Evolutionary conservation across 2,888 invertebrate genomes (phyloP), one percentile per base, ranked within the genome.

Genomic region (Noctua janthe): DNA sequence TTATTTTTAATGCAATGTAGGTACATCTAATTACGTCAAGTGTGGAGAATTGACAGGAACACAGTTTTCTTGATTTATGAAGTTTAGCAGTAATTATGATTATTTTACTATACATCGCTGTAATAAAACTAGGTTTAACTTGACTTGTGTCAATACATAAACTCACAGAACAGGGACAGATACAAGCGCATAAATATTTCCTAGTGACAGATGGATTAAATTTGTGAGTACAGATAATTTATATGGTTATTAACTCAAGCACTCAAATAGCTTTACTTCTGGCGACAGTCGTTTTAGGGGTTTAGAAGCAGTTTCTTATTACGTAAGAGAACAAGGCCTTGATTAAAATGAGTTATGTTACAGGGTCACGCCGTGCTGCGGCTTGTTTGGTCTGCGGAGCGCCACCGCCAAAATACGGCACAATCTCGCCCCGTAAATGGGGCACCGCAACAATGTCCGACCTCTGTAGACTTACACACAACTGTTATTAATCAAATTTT

Each of bases 401-500:
- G 74, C 81, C 84, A 88, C 92, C 94, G 96, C 94, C 96, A 95
- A 95, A 96, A 96, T 95, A 96, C 80, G 74, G 91, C 89, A 91
- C 90, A 92, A 92, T 91, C 90, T 89, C 89, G 91, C 88, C 78
- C 88, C 90, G 89, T 92, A 96, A 94, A 95, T 95, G 94, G 96
- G 96, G 96, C 96, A 96, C 87, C 87, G 96, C 96, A 96, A 97
- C 96, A 94, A 92, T 94, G 96, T 96, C 87, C 92, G 91, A 94
- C 94, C 94, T 94, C 92, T 93, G 91, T 91, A 92, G 90, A 90
- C 90, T 90, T 92, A 92, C 92, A 92, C 93, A 89, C 92, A 93
- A 93, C 93, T 92, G 95, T 94, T 96, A 96, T 96, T 96, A 96
- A 96, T 96, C 96, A 96, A 95, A 87, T 95, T 97, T 97, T 95